Percentiles rank a stretch among this genome's conserved stretches.
phyloP scores from a whole-genome alignment of 2,888 invertebrate species.

The Metacarcinus magister region DNA sequence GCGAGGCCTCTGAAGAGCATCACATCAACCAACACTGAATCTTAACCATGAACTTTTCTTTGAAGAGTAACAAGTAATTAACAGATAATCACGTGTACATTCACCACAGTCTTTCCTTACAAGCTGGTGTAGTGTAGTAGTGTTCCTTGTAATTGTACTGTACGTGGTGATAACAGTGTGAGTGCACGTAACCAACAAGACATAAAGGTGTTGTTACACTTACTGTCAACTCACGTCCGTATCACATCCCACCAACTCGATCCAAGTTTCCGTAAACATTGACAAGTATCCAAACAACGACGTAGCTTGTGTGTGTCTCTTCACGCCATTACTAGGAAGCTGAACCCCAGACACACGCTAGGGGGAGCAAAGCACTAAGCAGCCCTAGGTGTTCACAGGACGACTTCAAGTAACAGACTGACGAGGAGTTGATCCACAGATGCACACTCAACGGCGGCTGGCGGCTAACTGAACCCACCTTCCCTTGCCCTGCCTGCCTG shows the following conservation, averaged over 20 bases:
- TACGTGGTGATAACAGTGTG: not conserved
- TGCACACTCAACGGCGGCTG: not conserved
- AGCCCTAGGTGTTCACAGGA: not conserved
- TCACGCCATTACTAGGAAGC: not conserved
- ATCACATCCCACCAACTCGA: conserved; percentile 20
- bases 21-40: too few relatives aligned
- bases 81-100: too few relatives aligned
- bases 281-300: not conserved
- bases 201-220: not conserved
- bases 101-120: too few relatives aligned
- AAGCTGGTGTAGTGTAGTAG: too few relatives aligned
- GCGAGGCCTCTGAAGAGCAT: too few relatives aligned
- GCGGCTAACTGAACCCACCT: not conserved
- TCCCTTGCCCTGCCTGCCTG: not conserved
- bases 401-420: not conserved
- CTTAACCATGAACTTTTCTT: too few relatives aligned
- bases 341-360: not conserved
- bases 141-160: too few relatives aligned
- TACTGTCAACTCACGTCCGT: conserved; percentile 1
- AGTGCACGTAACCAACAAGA: not conserved
- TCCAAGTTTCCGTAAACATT: not conserved
- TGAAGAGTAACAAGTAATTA: too few relatives aligned
- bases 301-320: not conserved
- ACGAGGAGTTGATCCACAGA: not conserved
- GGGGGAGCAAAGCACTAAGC: not conserved